Base-by-base conservation (phyloP, 2,113 vertebrate species). In the Paralichthys olivaceus region DNA sequence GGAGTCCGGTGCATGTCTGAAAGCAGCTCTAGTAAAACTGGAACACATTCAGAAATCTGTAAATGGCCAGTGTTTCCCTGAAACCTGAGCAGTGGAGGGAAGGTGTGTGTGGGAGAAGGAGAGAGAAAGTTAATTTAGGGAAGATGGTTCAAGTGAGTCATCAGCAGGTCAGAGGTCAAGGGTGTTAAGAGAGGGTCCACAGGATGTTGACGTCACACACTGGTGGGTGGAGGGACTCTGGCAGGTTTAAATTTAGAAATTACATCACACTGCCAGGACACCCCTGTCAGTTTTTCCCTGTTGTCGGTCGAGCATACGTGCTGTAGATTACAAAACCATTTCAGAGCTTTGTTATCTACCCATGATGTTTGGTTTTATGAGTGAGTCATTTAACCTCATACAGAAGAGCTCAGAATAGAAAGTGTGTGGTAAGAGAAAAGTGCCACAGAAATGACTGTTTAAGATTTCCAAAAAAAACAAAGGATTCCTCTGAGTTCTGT, bases 211-310 rank as follows among this genome's bases (percentile, higher is more conserved):
- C 49, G 59, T 86, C 80, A 72, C 74, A 45, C 28, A 4, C 0
- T 54, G 19, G 47, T 75, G 69, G 72, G 77, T 3, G 80, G 71
- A 73, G 67, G 72, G 59, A 7, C 59, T 77, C 3, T 0, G 43
- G 34, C 69, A 47, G 60, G n/a, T 66, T 28, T 90, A 85, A 86
- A 89, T 87, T 83, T 92, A 89, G 89, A 81, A 40, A 55, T 75
- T 0, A 70, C 77, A 61, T 84, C 77, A 76, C 29, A 23, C 5
- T 28, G 17, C 63, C 57, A 74, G 79, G 84, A 86, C 71, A 60
- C 25, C 84, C 72, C 68, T 40, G 51, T 67, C 61, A 47, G 11
- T 47, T 37, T 55, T 56, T 70, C 70, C 53, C 66, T 54, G 23
- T 57, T 29, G 56, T 71, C 25, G 6, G 17, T 19, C 5, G 45